These are phyloP conservation scores for Julus scandinavius DNA, from an alignment of 2,888 invertebrate species.

Conservation along the genomic window DNA sequence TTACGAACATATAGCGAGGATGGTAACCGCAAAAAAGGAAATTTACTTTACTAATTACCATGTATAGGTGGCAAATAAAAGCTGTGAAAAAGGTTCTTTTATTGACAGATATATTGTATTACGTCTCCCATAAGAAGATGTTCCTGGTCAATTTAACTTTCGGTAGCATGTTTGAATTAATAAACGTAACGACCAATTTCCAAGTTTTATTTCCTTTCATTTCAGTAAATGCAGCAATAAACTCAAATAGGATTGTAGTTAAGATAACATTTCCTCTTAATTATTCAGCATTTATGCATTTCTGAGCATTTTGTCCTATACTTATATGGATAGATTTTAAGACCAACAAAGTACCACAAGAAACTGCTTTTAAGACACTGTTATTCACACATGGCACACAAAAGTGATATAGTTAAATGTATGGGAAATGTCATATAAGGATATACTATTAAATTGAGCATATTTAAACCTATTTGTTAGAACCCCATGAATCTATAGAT, in stretches of 20 bases:
- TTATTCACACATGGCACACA: too few species aligned
- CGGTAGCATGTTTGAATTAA: background rate
- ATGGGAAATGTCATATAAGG: too few species aligned
- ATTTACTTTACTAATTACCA: background rate
- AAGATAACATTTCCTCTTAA: background rate
- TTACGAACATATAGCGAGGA: too few species aligned
- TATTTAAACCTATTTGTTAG: too few species aligned
- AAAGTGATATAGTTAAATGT: too few species aligned
- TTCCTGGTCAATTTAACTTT: background rate
- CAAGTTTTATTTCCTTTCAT: conserved; percentile 1
- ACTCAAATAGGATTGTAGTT: background rate
- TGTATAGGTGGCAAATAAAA: background rate
- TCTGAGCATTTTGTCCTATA: too few species aligned
- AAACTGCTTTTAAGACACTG: too few species aligned
- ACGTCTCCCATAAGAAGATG: background rate
- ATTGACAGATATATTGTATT: background rate
- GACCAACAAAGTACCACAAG: too few species aligned
- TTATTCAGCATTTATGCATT: background rate
- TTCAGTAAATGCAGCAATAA: conserved; percentile 24
- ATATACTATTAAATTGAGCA: too few species aligned
- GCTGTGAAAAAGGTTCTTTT: background rate
- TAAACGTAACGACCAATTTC: background rate
- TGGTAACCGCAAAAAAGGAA: too few species aligned
- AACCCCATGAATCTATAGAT: too few species aligned
- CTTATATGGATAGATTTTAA: too few species aligned